phyloP scores from a whole-genome alignment of 2,113 vertebrate species.

The Saimiri boliviensis region DNA sequence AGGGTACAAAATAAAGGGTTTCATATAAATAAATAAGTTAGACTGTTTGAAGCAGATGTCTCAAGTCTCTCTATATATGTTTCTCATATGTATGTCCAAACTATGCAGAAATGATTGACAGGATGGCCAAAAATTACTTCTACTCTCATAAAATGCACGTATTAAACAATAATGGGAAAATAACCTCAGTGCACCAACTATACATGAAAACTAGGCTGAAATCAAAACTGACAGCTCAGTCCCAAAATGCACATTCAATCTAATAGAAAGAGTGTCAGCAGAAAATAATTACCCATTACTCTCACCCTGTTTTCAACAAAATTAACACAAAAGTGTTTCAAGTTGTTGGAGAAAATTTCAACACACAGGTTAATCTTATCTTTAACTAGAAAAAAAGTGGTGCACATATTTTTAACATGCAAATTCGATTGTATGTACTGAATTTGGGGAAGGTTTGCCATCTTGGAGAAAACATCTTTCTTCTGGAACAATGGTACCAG shows the following conservation, averaged over 20 bases:
- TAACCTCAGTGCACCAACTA: constrained; percentile 65
- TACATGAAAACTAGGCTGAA: constrained; percentile 63
- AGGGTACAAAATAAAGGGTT: neutral
- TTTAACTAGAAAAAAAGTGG: constrained; percentile 70
- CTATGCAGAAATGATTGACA: constrained; percentile 64
- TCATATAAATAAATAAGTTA: constrained; percentile 34
- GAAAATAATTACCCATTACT: constrained; percentile 74
- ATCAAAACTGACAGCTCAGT: constrained; percentile 70
- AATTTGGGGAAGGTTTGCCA: constrained; percentile 49
- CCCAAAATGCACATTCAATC: constrained; percentile 63
- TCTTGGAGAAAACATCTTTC: constrained; percentile 50
- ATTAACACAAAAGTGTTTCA: constrained; percentile 72
- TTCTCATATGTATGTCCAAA: constrained; percentile 39
- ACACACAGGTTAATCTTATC: constrained; percentile 70
- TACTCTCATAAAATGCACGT: constrained; percentile 39
- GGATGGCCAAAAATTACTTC: constrained; percentile 57
- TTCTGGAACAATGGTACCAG: constrained; percentile 72
- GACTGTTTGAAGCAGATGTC: neutral
- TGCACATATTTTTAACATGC: constrained; percentile 60
- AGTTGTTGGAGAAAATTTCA: constrained; percentile 66
- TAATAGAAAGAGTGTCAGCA: constrained; percentile 58
- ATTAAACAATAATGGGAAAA: constrained; percentile 77
- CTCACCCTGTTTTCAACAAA: constrained; percentile 61
- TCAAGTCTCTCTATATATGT: neutral
- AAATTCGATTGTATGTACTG: constrained; percentile 59